phyloP scores from a whole-genome alignment of 1,140 invertebrate species.

The Neodiprion virginianus region DNA sequence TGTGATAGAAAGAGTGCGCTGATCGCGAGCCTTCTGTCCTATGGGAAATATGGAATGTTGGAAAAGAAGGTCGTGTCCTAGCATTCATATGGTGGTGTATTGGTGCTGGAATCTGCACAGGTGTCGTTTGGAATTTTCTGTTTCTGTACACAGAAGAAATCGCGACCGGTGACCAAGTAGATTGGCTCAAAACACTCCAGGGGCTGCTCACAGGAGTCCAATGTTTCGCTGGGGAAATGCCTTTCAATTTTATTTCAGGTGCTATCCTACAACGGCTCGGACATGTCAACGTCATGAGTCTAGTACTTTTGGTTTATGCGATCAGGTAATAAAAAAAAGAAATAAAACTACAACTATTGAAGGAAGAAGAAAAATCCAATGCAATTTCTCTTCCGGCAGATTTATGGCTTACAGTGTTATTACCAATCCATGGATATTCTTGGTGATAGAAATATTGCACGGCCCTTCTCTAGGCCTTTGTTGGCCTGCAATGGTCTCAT shows the following conservation, averaged over 20 bases:
- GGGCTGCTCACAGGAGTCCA: conserved; percentile 79
- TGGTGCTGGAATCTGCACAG: conserved; percentile 83
- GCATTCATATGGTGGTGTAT: conserved; percentile 73
- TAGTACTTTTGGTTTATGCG: conserved; percentile 73
- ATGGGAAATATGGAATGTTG: conserved; percentile 44
- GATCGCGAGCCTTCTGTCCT: conserved; percentile 48
- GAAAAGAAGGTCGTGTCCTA: conserved; percentile 47
- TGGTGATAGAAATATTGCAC: conserved; percentile 87
- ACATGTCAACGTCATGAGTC: conserved; percentile 80
- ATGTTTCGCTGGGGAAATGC: conserved; percentile 86
- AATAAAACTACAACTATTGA: conserved; percentile 4
- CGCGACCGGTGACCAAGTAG: conserved; percentile 48
- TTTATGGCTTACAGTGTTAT: conserved; percentile 86
- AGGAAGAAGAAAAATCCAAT: not conserved
- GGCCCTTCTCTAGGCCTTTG: conserved; percentile 89
- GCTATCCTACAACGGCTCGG: conserved; percentile 82
- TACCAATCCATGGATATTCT: conserved; percentile 79
- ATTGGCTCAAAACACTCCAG: conserved; percentile 81
- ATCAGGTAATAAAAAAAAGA: conserved; percentile 42
- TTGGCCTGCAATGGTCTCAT: conserved; percentile 89
- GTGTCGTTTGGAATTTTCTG: conserved; percentile 87
- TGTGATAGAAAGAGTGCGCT: too few relatives aligned
- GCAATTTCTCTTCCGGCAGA: conserved; percentile 68
- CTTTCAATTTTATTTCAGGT: conserved; percentile 87
- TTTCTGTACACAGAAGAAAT: conserved; percentile 83